These are phyloP conservation scores for Pteronura brasiliensis DNA, from an alignment of 2,113 vertebrate genomes.

Conservation along the genomic window DNA sequence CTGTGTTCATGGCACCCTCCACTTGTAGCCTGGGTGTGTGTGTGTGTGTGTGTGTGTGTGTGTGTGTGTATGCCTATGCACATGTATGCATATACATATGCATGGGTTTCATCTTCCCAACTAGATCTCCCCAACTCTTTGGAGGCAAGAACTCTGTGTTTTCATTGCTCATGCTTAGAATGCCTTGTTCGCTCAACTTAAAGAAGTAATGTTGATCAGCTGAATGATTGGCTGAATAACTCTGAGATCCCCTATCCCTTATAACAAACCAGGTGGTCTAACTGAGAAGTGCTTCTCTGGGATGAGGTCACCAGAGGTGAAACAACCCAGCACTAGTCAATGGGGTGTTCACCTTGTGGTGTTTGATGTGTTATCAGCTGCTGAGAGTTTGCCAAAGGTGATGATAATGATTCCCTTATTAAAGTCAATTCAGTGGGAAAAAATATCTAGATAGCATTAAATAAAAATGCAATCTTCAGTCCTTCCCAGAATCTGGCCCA, in stretches of 20 bases:
- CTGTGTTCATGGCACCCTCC: not conserved
- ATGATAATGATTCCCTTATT: not conserved
- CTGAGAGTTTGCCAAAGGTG: not conserved
- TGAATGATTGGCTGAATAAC: not conserved
- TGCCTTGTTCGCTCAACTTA: not conserved
- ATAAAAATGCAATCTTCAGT: not conserved
- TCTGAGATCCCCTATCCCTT: not conserved
- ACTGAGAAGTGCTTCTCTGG: not conserved
- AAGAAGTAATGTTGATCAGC: not conserved
- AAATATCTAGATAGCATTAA: not conserved
- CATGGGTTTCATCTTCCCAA: not conserved
- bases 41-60: rapidly evolving
- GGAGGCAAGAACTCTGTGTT: not conserved
- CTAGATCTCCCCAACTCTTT: not conserved
- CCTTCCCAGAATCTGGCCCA: not conserved
- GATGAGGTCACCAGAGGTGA: not conserved
- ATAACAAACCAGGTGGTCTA: not conserved
- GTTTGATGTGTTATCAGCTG: not conserved
- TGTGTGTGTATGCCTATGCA: not conserved
- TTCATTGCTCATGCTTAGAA: not conserved
- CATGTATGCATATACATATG: too few relatives aligned
- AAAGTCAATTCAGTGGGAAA: not conserved
- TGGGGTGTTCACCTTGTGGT: not conserved
- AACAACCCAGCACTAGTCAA: not conserved
- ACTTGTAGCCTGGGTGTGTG: not conserved